Conservation (phyloP, 2,797 vertebrate genomes). For the Pangasius krempfi region DNA sequence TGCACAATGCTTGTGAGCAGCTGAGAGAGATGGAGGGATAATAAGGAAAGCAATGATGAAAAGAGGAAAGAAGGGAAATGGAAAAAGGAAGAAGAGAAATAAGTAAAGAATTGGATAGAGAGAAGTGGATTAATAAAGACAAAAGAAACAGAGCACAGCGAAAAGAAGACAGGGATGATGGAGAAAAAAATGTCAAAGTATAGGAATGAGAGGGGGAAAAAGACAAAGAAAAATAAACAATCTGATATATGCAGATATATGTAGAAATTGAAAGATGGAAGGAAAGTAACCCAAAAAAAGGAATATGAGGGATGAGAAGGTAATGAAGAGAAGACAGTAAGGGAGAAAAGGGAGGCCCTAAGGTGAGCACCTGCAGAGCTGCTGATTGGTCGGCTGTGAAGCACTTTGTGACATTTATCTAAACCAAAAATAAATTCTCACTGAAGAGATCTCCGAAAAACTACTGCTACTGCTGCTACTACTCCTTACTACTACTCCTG, state of each 20-base stretch:
- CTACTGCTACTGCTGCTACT: background rate
- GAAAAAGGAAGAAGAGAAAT: background rate
- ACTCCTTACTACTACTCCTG: accelerated
- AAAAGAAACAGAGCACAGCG: background rate
- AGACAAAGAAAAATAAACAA: background rate
- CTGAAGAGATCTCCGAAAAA: no score
- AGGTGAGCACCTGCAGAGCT: background rate
- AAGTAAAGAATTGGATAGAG: background rate
- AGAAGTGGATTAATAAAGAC: background rate
- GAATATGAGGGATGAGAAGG: background rate
- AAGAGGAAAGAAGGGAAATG: background rate
- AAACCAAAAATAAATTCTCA: no score
- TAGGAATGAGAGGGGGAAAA: background rate
- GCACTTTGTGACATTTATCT: background rate
- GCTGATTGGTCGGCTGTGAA: background rate
- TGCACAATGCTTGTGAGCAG: background rate
- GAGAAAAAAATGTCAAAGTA: background rate
- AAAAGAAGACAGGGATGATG: background rate
- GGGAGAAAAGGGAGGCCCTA: background rate
- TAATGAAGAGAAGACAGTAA: background rate
- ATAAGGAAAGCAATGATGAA: slow-evolving; percentile 9
- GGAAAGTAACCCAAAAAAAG: background rate
- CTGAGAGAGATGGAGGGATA: slow-evolving; percentile 22
- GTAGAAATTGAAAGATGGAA: background rate
- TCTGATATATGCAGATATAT: background rate